Evolutionary conservation across 2,888 invertebrate species (phyloP).

Genomic region (Onchidella celtica): DNA sequence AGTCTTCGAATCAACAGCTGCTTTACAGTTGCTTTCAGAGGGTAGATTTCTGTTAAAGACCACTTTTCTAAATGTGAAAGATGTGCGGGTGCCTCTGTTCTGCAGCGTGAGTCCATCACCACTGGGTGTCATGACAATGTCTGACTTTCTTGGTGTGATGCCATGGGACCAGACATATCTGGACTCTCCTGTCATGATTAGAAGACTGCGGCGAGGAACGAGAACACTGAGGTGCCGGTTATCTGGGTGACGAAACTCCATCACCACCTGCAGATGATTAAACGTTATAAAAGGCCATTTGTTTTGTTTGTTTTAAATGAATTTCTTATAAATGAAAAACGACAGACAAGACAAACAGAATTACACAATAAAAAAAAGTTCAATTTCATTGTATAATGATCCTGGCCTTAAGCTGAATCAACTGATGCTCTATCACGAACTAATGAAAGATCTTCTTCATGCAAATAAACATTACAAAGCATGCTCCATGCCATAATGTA

Average conservation of each 20-base stretch:
- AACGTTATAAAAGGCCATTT: background rate
- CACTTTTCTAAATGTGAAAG: slow-evolving; percentile 90
- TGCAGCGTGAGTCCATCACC: slow-evolving; percentile 82
- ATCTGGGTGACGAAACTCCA: slow-evolving; percentile 90
- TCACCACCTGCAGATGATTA: slow-evolving; percentile 82
- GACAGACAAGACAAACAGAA: background rate
- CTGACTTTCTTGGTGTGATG: slow-evolving; percentile 91
- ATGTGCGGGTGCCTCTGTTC: slow-evolving; percentile 83
- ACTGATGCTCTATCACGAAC: too few relatives aligned
- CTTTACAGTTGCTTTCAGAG: background rate
- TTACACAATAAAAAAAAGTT: background rate
- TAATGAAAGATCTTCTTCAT: too few relatives aligned
- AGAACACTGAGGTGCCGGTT: slow-evolving; percentile 84
- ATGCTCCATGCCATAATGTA: too few relatives aligned
- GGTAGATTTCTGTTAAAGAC: slow-evolving; percentile 7
- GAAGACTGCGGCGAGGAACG: slow-evolving; percentile 87
- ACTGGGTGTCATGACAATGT: slow-evolving; percentile 84
- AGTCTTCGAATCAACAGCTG: slow-evolving; percentile 7
- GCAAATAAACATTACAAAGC: too few relatives aligned
- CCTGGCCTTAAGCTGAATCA: background rate
- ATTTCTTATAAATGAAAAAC: background rate
- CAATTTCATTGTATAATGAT: background rate
- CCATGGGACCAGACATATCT: slow-evolving; percentile 83
- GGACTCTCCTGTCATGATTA: slow-evolving; percentile 90
- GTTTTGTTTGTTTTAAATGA: too few relatives aligned